Evolutionary conservation across 2,797 vertebrate species (phyloP).

Genomic region (Poeciliopsis presidionis): DNA sequence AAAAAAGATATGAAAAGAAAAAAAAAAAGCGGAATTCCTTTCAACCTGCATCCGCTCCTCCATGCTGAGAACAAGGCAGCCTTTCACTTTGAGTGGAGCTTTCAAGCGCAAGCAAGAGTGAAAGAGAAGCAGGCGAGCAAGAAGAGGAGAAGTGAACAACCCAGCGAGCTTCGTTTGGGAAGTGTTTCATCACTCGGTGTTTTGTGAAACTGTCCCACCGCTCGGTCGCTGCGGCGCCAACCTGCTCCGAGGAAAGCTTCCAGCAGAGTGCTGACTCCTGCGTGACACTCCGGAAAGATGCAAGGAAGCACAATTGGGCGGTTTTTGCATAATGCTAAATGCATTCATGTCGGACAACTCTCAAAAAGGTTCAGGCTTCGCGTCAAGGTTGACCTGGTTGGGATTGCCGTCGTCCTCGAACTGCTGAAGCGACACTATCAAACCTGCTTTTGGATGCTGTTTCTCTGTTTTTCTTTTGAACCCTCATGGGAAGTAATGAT

Average conservation of each 20-base stretch:
- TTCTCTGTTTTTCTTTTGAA: slow-evolving; percentile 20
- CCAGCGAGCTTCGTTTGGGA: slow-evolving; percentile 49
- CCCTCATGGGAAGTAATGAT: slow-evolving; percentile 26
- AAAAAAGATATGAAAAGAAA: slow-evolving; percentile 18
- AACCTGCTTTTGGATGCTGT: slow-evolving; percentile 11
- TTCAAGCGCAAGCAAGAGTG: slow-evolving; percentile 45
- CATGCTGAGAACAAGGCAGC: slow-evolving; percentile 60
- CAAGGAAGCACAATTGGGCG: slow-evolving; percentile 52
- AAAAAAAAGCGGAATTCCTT: slow-evolving; percentile 47
- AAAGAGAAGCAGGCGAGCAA: slow-evolving; percentile 44
- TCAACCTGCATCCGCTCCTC: slow-evolving; percentile 65
- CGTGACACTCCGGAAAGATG: slow-evolving; percentile 61
- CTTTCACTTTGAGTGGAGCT: slow-evolving; percentile 65
- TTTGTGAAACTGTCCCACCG: slow-evolving; percentile 65
- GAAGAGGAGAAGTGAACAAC: slow-evolving; percentile 46
- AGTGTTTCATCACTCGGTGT: slow-evolving; percentile 69
- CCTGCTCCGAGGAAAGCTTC: slow-evolving; percentile 67
- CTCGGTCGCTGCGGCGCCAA: slow-evolving; percentile 57
- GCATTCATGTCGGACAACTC: slow-evolving; percentile 55
- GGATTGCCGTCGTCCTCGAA: slow-evolving; percentile 15
- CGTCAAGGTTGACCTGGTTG: slow-evolving; percentile 31
- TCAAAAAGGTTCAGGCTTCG: slow-evolving; percentile 39
- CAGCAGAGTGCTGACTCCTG: slow-evolving; percentile 59
- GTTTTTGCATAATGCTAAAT: slow-evolving; percentile 68
- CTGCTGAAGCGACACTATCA: slow-evolving; percentile 16